Evolutionary conservation across 2,113 vertebrate species (phyloP), one percentile per base, ranked within the genome.

Genomic region (Grammatotria lemairii): DNA sequence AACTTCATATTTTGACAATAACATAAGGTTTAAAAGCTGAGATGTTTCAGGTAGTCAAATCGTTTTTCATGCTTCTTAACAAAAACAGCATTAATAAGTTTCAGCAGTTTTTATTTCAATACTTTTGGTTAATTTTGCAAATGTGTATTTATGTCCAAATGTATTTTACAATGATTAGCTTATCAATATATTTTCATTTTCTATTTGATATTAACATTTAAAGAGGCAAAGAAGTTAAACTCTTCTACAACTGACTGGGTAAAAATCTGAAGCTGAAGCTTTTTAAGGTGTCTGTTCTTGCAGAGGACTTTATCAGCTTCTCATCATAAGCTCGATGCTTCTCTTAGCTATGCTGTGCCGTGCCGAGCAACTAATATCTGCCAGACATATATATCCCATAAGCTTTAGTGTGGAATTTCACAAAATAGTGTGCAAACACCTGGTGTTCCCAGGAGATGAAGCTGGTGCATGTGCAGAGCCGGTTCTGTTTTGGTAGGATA

Each of bases 201-300:
- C 33, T 21, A 12, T 68, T 68, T 40, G 0, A 21, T 63, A 19
- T 35, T 65, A 11, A 65, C 3, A 0, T 70, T 23, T 70, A 13
- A 42, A 70, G 35, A 23, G 2, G 0, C n/a, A 26, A 70, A 70
- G 38, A 70, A 70, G 0, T 1, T 42, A 1, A 23, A 70, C 5
- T 3, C 21, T 70, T 70, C 0, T 42, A 0, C 38, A 16, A 23
- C 38, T 42, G n/a, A 70, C n/a, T 23, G 35, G 35, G 0, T 70
- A 40, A 70, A 70, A 42, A 16, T 23, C 38, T 70, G 38, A 42
- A 58, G 55, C 55, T 58, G 55, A 58, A 23, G 65, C 38, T 42
- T 70, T 40, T 70, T 42, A 70, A 16, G n/a, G n/a, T 23, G 8
- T 42, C 1, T 42, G 35, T 6, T 70, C 8, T 40, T 40, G 7